Evolutionary conservation across 2,797 vertebrate genomes (phyloP).

Genomic region (Micromesistius poutassou): DNA sequence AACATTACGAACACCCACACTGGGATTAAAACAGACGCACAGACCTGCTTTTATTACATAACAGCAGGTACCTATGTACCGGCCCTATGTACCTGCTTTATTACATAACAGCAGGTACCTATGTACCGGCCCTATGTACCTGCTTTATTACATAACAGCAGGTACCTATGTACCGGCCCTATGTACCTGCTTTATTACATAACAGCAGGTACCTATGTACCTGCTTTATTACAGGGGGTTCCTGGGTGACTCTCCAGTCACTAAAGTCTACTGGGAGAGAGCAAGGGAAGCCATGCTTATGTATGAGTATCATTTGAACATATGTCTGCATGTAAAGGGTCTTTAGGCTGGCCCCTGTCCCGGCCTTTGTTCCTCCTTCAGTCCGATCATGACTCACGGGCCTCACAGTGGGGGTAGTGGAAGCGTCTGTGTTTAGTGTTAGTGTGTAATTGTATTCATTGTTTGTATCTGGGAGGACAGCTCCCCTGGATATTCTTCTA

Average conservation of each 20-base stretch:
- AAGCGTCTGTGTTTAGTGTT: constrained; percentile 55
- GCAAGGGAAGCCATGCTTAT: not conserved
- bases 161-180: too few species aligned
- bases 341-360: constrained; percentile 15
- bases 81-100: too few species aligned
- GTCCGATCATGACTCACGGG: constrained; percentile 50
- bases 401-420: constrained; percentile 53
- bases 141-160: too few species aligned
- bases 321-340: not conserved
- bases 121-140: too few species aligned
- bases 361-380: not conserved
- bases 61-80: too few species aligned
- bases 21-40: constrained; percentile 37
- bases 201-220: too few species aligned
- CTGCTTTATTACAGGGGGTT: too few species aligned
- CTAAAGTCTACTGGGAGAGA: not conserved
- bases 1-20: constrained; percentile 47
- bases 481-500: not conserved
- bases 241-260: constrained; percentile 3
- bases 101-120: too few species aligned
- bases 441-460: constrained; percentile 41
- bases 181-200: too few species aligned
- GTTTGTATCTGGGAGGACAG: not conserved
- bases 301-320: not conserved
- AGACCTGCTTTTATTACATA: not conserved